Evolutionary conservation across 2,113 vertebrate species (phyloP), one percentile per base, ranked within the genome.

Genomic region (Piaya cayana): DNA sequence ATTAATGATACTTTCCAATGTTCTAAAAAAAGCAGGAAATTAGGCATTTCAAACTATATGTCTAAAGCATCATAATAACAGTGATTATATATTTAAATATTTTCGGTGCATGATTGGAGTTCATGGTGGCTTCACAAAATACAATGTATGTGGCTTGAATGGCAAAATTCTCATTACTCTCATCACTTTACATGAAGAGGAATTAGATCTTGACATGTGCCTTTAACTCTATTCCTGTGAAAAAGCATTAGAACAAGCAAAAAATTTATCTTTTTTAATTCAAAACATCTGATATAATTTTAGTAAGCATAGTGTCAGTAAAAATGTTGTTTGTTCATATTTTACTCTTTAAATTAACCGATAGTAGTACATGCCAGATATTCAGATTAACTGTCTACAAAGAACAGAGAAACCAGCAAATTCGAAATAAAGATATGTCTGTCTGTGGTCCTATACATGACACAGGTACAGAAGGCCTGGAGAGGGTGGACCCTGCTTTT

Each of bases 1-100:
- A 86, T 95, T 93, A 94, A 94, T 86, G 94, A 75, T 55, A 25
- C 17, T 91, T 87, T 78, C 37, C 27, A 53, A 3, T 50, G 22
- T 67, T 82, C 63, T 88, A 65, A 90, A 91, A 76, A 91, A 83
- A 76, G 17, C 53, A 86, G 75, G 52, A 88, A 65, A 69, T 86
- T 9, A 86, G 39, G 39, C 32, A 74, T 94, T 95, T 88, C 76
- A 74, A 65, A 74, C 32, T 53, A 1, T 59, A 36, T 79, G 53
- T 77, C 52, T 93, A 88, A 85, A 55, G 87, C 52, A 26, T 23
- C 64, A 37, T 69, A 32, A 62, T 63, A 88, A 50, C 34, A 71
- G 43, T 43, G 29, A 69, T 92, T 80, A 85, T 56, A 37, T 81
- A 69, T 82, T 82, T 88, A 80, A 91, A 84, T 92, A 82, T 82